Base-by-base conservation (phyloP, 2,113 vertebrate species). In the Cyprinus carpio region DNA sequence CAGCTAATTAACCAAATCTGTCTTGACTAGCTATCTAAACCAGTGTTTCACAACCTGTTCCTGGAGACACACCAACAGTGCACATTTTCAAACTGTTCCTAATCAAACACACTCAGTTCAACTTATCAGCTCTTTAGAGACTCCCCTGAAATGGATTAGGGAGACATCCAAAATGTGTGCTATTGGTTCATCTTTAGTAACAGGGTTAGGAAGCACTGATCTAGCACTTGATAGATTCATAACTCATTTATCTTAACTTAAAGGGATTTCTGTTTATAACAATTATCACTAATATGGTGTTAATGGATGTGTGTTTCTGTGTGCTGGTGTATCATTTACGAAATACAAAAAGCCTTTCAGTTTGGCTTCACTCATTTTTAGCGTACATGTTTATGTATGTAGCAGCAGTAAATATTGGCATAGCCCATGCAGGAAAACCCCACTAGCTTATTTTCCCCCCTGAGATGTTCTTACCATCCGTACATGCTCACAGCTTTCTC, bases 301-400 rank as follows among this genome's bases (percentile, higher is more conserved):
- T 60, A 29, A 51, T 75, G 31, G 34, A 54, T 65, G 67, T 83
- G 62, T 85, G 81, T 85, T 37, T 81, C 80, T 90, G 76, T 85
- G 49, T 84, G 40, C 69, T 77, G 84, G 81, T 78, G 87, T 89
- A 20, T 83, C 4, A 72, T 76, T 58, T 25, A 74, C 75, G 80
- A 80, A 84, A 25, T 46, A 80, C 25, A 78, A 75, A 78, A 54
- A 16, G 16, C 27, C 37, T 74, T 71, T 71, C 9, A 40, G 67
- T 71, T n/a, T 71, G 34, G 37, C 34, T 84, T 72, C 67, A 80
- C 54, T 79, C 34, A 16, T 23, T 40, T n/a, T 78, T 78, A 7
- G 54, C 20, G 34, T 9, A 78, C 40, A 40, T 58, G 54, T 60
- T 31, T 64, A 15, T 80, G 77, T 64, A 18, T 27, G 58, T 64